phyloP scores from a whole-genome alignment of 2,888 invertebrate genomes.

The Platycheirus rosarum region DNA sequence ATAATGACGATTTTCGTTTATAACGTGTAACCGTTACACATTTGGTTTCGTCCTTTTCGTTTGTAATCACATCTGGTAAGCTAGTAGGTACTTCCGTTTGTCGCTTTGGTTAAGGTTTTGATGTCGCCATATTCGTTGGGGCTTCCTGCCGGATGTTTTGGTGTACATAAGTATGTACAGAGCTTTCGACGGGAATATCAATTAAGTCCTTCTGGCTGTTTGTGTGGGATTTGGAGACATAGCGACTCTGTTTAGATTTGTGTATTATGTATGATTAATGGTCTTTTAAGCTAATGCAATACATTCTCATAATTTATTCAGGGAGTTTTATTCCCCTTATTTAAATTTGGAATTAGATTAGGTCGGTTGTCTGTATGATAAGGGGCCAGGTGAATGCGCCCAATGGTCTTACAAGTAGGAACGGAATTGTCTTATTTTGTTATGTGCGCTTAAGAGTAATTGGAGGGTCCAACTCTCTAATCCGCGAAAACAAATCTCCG shows the following conservation, averaged over 20 bases:
- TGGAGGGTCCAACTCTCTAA: too few species aligned
- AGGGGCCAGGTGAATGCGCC: too few species aligned
- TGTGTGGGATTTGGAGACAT: constrained; percentile 21
- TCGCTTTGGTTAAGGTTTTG: constrained; percentile 12
- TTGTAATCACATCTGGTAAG: constrained; percentile 50
- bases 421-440: too few species aligned
- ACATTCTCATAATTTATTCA: constrained; percentile 65
- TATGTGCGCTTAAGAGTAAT: too few species aligned
- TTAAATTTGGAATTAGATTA: constrained; percentile 44
- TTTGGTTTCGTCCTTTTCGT: constrained; percentile 42
- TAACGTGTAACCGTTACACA: constrained; percentile 31
- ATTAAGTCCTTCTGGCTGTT: constrained; percentile 15
- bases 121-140: constrained; percentile 2
- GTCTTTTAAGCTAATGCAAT: constrained; percentile 71
- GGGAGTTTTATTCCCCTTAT: constrained; percentile 33
- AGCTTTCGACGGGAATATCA: constrained; percentile 34
- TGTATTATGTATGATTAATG: constrained; percentile 67
- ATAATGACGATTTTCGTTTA: constrained; percentile 46
- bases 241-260: constrained; percentile 43
- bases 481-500: too few species aligned
- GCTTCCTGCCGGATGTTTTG: constrained; percentile 17
- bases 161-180: background rate
- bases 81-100: constrained; percentile 51
- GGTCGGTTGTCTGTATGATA: constrained; percentile 18
- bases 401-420: too few species aligned